Percentiles rank a stretch among this genome's conserved stretches.
phyloP scores from a whole-genome alignment of 2,888 invertebrate species.

The Malthinus seriepunctatus region DNA sequence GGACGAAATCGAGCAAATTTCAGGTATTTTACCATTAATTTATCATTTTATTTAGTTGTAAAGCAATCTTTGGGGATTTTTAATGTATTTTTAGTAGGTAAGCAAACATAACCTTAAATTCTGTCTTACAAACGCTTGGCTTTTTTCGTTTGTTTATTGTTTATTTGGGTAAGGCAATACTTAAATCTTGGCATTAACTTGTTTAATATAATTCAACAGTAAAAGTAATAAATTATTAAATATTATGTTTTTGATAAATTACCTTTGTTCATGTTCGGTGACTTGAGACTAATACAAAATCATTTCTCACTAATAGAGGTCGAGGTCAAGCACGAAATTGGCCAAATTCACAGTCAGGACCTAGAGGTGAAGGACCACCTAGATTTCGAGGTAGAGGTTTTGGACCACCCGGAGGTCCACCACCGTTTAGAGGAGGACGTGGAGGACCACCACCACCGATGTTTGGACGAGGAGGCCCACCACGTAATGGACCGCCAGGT shows the following conservation, averaged over 20 bases:
- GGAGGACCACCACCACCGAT: conserved; percentile 59
- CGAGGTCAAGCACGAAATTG: conserved; percentile 47
- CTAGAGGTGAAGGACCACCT: conserved; percentile 61
- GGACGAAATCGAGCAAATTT: conserved; percentile 56
- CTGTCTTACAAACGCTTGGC: not conserved
- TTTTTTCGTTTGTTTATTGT: not conserved
- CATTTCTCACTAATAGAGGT: conserved; percentile 40
- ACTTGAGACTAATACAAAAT: not conserved
- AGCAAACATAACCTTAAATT: not conserved
- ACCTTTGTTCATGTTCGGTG: conserved; percentile 4
- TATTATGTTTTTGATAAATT: not conserved
- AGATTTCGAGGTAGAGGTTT: conserved; percentile 70
- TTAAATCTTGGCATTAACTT: not conserved
- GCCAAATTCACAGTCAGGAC: conserved; percentile 55
- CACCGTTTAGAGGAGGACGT: conserved; percentile 49
- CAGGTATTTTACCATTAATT: conserved; percentile 47
- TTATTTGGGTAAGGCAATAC: not conserved
- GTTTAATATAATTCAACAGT: not conserved
- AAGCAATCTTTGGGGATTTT: not conserved
- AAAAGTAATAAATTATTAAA: not conserved
- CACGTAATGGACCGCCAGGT: conserved; percentile 54
- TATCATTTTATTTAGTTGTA: not conserved
- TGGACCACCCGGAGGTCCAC: conserved; percentile 59
- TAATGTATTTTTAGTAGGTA: not conserved
- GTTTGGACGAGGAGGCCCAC: conserved; percentile 57